Evolutionary conservation across 2,888 invertebrate species (phyloP).

Genomic region (Torymus texanus): DNA sequence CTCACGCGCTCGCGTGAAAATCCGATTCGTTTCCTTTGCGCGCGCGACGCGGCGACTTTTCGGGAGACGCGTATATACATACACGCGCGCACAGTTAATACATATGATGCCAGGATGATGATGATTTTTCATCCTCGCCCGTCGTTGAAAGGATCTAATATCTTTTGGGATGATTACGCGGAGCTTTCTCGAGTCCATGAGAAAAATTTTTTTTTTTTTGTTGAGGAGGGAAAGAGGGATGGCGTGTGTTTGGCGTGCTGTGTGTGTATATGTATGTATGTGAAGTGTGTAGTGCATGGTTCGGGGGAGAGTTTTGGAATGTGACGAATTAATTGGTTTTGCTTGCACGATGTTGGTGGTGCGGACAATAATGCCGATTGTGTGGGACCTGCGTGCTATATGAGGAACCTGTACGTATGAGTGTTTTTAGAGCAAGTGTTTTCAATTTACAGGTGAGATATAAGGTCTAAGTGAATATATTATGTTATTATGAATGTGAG

Average conservation of each 20-base stretch:
- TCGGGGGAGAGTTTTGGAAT: neutral
- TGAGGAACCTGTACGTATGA: no score
- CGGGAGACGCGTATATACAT: neutral
- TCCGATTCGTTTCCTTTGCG: constrained; percentile 46
- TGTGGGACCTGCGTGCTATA: no score
- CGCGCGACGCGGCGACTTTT: constrained; percentile 20
- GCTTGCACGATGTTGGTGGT: neutral
- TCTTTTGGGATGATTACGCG: constrained; percentile 37
- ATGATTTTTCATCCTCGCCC: constrained; percentile 45
- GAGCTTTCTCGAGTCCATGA: constrained; percentile 9
- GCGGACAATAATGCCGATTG: no score
- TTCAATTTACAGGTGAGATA: no score
- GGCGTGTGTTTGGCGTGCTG: no score
- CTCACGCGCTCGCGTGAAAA: constrained; percentile 44
- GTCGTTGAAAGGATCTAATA: constrained; percentile 27
- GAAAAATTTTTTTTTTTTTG: constrained; percentile 32
- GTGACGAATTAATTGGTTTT: constrained; percentile 49
- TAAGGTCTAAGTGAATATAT: no score
- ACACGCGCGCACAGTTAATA: no score
- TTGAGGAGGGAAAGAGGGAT: neutral
- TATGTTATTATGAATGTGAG: no score
- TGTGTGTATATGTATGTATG: neutral
- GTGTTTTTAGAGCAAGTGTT: no score
- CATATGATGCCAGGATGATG: neutral
- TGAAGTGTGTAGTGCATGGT: neutral